Conservation (phyloP, 1,140 invertebrate species). For the Atopsyche davidsoni region DNA sequence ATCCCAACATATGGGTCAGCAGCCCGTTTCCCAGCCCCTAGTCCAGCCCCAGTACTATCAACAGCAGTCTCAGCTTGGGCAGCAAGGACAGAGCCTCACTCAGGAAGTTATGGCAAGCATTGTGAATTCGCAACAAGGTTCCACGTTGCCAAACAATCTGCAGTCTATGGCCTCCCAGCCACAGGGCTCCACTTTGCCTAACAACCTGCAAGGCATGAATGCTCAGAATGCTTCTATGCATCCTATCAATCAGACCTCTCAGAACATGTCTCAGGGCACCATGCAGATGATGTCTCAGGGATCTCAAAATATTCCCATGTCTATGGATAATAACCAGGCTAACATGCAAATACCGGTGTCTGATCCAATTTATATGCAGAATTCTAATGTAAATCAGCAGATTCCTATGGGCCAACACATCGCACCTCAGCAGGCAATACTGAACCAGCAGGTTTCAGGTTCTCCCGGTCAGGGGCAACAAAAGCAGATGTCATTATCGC, state of each 20-base stretch:
- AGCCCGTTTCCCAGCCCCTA: slow-evolving; percentile 42
- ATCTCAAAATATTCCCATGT: slow-evolving; percentile 50
- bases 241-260: slow-evolving; percentile 45
- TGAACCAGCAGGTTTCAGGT: slow-evolving; percentile 34
- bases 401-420: slow-evolving; percentile 42
- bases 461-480: slow-evolving; percentile 32
- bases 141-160: slow-evolving; percentile 43
- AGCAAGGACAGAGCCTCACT: slow-evolving; percentile 47
- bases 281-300: slow-evolving; percentile 53
- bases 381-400: slow-evolving; percentile 42
- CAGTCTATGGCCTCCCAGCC: slow-evolving; percentile 45
- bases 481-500: slow-evolving; percentile 42
- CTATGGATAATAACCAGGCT: slow-evolving; percentile 47
- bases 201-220: slow-evolving; percentile 49
- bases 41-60: slow-evolving; percentile 47
- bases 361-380: slow-evolving; percentile 47
- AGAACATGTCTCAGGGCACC: slow-evolving; percentile 52
- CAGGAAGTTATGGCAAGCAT: slow-evolving; percentile 48
- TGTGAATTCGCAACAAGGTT: slow-evolving; percentile 48
- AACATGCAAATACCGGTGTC: slow-evolving; percentile 48
- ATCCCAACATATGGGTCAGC: slow-evolving; percentile 43
- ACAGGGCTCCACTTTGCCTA: slow-evolving; percentile 52
- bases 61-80: slow-evolving; percentile 44
- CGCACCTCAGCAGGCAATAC: slow-evolving; percentile 38
- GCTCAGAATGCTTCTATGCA: slow-evolving; percentile 45